phyloP scores from a whole-genome alignment of 2,113 vertebrate species.

The Benitochromis conjunctus region DNA sequence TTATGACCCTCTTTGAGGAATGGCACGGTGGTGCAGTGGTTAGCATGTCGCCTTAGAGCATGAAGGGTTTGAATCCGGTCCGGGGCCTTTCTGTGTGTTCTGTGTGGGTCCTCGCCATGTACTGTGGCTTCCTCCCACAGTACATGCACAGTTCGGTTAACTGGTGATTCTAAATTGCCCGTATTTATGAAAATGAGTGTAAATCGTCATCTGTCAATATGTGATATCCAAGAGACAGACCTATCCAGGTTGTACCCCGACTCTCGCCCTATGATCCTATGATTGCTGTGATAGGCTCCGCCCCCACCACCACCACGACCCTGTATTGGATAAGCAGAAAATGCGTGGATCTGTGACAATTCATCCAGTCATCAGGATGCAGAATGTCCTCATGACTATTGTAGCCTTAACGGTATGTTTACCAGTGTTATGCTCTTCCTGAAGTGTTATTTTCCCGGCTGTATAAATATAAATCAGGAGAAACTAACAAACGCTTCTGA shows the following conservation, averaged over 20 bases:
- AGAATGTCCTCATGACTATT: neutral
- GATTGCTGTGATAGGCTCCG: neutral
- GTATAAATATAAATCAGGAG: neutral
- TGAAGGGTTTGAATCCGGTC: neutral
- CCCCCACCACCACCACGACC: accelerated
- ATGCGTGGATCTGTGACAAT: neutral
- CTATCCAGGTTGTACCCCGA: neutral
- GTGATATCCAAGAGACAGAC: neutral
- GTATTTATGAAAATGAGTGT: neutral
- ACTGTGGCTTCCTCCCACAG: neutral
- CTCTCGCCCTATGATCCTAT: too few species aligned
- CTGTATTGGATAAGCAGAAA: neutral
- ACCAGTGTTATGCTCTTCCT: neutral
- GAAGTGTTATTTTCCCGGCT: neutral
- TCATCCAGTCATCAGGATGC: neutral
- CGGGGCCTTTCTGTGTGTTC: neutral
- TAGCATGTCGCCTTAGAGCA: accelerated
- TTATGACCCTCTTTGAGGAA: accelerated
- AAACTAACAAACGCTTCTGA: neutral
- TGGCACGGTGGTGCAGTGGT: too few species aligned
- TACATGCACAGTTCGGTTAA: neutral
- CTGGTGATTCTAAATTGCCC: neutral
- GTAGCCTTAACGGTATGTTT: neutral
- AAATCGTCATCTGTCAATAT: neutral
- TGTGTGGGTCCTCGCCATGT: neutral